Base-by-base conservation (phyloP, 2,888 invertebrate species). In the Drosophila melanocephala region DNA sequence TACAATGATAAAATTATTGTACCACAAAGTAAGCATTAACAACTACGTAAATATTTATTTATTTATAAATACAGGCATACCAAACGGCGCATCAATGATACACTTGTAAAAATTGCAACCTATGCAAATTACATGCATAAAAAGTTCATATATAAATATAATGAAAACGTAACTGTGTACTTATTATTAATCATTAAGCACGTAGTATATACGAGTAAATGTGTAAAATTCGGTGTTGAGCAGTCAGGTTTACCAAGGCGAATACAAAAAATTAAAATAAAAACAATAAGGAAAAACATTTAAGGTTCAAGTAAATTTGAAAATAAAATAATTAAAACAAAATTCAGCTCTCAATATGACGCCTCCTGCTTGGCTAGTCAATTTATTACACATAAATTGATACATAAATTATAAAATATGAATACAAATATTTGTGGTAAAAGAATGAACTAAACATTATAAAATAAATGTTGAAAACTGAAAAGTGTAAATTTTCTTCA, bases 381-480 rank as follows among this genome's bases (percentile, higher is more conserved):
- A 68, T 79, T 82, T 63, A 77, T 56, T 72, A 78, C 42, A 82
- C 39, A 67, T 16, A 72, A 72, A 78, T 73, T 65, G 65, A 82
- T 66, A 79, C 53, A 69, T 72, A 75, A 62, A 62, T 75, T 66
- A 76, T 68, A 68, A 87, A 75, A 89, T 81, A 87, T 87, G 61
- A 72, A 75, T 72, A 80, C 56, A 63, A 84, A 77, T 87, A 91
- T 91, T 89, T 87, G 91, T 87, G 91, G 91, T 84, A 90, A 86
- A 63, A 55, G 51, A 81, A 71, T 44, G 58, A 71, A 87, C 82
- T 90, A 81, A 90, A 84, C 72, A 82, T 84, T 78, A 72, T 50
- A 72, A 89, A 87, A 91, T 87, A 87, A 87, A 87, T 87, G 87
- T 91, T 87, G 73, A 91, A 91, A 87, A 87, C 89, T 75, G 83